These are phyloP conservation scores for Solea senegalensis DNA, from an alignment of 2,113 vertebrate species.

Conservation along the genomic window DNA sequence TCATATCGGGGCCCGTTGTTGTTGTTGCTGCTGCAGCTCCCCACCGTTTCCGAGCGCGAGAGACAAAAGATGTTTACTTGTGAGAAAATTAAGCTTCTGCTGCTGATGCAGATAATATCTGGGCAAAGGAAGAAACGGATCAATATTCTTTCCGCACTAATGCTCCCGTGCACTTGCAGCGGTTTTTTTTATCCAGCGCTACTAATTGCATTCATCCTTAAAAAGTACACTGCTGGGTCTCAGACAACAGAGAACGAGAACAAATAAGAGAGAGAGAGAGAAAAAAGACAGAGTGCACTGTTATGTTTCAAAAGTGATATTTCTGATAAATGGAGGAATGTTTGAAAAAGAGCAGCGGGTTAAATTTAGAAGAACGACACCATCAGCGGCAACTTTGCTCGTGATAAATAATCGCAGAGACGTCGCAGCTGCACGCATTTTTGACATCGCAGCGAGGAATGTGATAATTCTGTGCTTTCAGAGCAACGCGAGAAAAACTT, in stretches of 20 bases:
- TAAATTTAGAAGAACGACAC: background rate
- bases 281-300: too few relatives aligned
- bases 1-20: background rate
- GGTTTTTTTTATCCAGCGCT: constrained; percentile 16
- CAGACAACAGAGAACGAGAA: background rate
- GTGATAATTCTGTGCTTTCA: background rate
- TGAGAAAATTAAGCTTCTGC: background rate
- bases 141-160: constrained; percentile 23
- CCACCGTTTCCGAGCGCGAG: background rate
- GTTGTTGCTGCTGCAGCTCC: background rate
- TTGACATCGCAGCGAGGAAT: background rate
- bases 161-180: background rate
- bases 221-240: background rate
- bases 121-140: constrained; percentile 18
- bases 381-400: background rate
- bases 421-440: background rate
- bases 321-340: background rate
- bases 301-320: background rate
- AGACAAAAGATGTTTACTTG: background rate
- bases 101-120: constrained; percentile 7
- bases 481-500: background rate
- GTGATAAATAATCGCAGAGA: background rate
- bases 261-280: too few relatives aligned
- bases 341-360: background rate
- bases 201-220: background rate